phyloP scores from a whole-genome alignment of 1,140 invertebrate genomes.

The Cheumatopsyche charites region DNA sequence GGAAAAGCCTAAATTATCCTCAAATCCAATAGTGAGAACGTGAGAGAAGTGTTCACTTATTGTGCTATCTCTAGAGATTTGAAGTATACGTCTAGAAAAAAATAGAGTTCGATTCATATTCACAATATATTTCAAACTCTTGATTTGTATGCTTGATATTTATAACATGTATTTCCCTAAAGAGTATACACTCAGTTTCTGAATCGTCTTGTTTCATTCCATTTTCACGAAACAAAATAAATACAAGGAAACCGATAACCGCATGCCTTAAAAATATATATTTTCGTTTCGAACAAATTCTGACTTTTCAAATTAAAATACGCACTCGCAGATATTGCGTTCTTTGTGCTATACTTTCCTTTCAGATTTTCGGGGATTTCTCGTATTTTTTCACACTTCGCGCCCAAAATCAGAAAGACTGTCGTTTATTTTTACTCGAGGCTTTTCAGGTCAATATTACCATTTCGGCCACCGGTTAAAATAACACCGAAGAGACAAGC shows the following conservation, averaged over 20 bases:
- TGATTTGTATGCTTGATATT: no score
- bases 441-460: slow-evolving; percentile 13
- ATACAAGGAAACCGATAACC: neutral
- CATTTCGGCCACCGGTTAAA: slow-evolving; percentile 22
- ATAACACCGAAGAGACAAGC: slow-evolving; percentile 20
- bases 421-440: slow-evolving; percentile 16
- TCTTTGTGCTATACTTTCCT: neutral
- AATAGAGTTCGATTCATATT: slow-evolving; percentile 5
- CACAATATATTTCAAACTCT: no score
- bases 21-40: slow-evolving; percentile 33
- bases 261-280: neutral
- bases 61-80: neutral
- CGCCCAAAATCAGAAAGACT: neutral
- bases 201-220: no score
- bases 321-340: neutral
- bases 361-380: no score
- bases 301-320: slow-evolving; percentile 3
- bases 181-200: no score
- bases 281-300: neutral
- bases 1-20: slow-evolving; percentile 36
- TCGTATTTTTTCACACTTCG: slow-evolving; percentile 4
- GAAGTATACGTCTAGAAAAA: neutral
- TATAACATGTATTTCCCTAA: no score
- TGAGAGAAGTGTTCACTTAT: slow-evolving; percentile 10
- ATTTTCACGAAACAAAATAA: neutral